Percentiles rank a stretch among this genome's conserved stretches.
These are phyloP conservation scores for Epinotia demarniana DNA, from an alignment of 2,888 invertebrate genomes.

Conservation along the genomic window DNA sequence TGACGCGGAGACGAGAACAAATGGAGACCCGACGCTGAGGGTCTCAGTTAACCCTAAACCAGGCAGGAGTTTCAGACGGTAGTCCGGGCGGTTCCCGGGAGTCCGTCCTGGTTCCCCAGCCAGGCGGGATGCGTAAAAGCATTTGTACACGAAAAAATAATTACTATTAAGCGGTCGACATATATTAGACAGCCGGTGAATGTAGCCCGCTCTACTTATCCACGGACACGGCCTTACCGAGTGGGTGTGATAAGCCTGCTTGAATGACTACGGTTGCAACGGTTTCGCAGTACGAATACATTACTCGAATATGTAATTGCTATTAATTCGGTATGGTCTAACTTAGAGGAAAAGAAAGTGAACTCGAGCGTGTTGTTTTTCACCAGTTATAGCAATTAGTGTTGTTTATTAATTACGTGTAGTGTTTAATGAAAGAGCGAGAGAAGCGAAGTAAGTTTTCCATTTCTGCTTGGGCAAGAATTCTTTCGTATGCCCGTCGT, in stretches of 20 bases:
- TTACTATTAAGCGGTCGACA: too few relatives aligned
- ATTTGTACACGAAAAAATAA: too few relatives aligned
- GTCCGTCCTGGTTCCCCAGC: too few relatives aligned
- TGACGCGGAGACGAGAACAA: too few relatives aligned
- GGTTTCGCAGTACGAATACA: conserved; percentile 39
- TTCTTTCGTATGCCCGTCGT: too few relatives aligned
- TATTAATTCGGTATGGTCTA: conserved; percentile 16
- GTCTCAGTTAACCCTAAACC: too few relatives aligned
- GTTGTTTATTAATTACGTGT: background rate
- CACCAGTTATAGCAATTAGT: background rate
- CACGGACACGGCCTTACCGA: conserved; percentile 35
- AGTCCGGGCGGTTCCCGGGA: too few relatives aligned
- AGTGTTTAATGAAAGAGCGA: background rate
- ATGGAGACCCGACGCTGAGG: too few relatives aligned
- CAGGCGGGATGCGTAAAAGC: too few relatives aligned
- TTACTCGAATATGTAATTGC: conserved; percentile 13
- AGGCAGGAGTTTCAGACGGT: too few relatives aligned
- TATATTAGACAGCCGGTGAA: background rate
- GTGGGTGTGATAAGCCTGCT: conserved; percentile 43
- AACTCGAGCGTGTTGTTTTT: background rate
- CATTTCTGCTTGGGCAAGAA: too few relatives aligned
- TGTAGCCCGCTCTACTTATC: background rate
- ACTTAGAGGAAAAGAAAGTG: background rate
- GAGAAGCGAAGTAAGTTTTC: too few relatives aligned
- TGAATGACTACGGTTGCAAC: conserved; percentile 35